Evolutionary conservation across 2,113 vertebrate genomes (phyloP), one percentile per base, ranked within the genome.

Genomic region (Bagarius yarrelli): DNA sequence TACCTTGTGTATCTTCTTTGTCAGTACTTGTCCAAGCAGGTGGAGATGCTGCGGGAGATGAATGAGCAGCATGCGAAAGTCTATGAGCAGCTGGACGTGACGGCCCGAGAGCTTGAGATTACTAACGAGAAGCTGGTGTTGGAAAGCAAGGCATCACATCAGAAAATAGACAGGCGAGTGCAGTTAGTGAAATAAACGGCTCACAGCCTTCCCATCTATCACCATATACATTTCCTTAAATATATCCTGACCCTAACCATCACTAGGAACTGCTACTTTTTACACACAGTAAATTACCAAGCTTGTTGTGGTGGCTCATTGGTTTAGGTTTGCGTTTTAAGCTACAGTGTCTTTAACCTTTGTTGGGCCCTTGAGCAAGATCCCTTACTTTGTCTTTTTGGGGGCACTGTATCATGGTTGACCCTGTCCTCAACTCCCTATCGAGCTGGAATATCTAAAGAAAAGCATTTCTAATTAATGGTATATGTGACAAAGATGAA

Each of bases 41-140:
- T 98, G 84, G 98, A 99, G 80, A 97, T 92, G 79, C 69, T 99
- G 83, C 88, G 98, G 67, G 97, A 97, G 16, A 94, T 99, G 94
- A 99, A 99, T 0, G 98, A 99, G 82, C 98, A 99, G 90, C 97
- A 99, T 0, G 97, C 97, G 0, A 99, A 99, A 82, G 97, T 99
- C 82, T 99, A 99, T 0, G 98, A 99, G 83, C 98, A 99, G 93
- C 90, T 99, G 91, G 98, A 99, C 59, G 92, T 97, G 87, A 96
- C 96, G 0, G 96, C 98, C 0, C 89, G 97, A 14, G 97, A 97
- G 89, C 92, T 99, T 90, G 98, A 99, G 90, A 94, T 97, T 83
- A 95, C 95, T 77, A 99, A 99, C 72, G 95, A 98, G 91, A 97
- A 95, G 63, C 96, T 99, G 9, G 94, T 97, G 83, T 89, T 97